Percentiles rank a stretch among this genome's conserved stretches.
Conservation (phyloP, 2,888 invertebrate genomes). For the Cantharis lateralis region DNA sequence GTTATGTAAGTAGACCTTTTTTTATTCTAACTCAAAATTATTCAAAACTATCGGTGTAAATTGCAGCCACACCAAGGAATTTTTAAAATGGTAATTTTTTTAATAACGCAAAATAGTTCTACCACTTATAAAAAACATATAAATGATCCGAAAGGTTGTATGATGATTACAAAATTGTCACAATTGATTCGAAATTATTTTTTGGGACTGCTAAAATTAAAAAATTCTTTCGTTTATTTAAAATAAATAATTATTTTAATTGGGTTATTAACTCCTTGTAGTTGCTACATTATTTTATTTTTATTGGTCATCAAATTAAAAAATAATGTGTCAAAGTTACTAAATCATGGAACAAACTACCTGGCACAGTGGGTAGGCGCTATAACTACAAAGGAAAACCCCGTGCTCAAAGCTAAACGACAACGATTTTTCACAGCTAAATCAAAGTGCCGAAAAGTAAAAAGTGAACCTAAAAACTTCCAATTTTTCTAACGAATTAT, state of each 20-base stretch:
- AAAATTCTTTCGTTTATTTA: not conserved
- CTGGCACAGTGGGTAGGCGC: not conserved
- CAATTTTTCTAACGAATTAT: not conserved
- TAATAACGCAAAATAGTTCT: not conserved
- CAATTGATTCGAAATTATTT: not conserved
- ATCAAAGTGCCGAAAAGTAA: not conserved
- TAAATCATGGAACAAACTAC: not conserved
- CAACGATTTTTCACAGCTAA: not conserved
- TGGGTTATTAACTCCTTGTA: not conserved
- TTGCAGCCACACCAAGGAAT: not conserved
- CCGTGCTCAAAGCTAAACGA: not conserved
- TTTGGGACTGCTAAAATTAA: not conserved
- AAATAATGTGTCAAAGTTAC: not conserved
- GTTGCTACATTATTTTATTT: not conserved
- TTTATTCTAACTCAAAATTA: not conserved
- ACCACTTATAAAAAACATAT: not conserved
- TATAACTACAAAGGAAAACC: not conserved
- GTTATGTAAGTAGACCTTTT: not conserved
- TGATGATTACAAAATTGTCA: not conserved
- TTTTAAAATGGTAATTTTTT: not conserved
- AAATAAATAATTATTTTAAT: not conserved
- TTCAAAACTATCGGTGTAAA: not conserved
- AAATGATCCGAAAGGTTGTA: not conserved
- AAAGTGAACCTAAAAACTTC: not conserved
- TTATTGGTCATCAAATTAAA: not conserved